These are phyloP conservation scores for Meganola albula DNA, from an alignment of 2,888 invertebrate genomes.

Conservation along the genomic window DNA sequence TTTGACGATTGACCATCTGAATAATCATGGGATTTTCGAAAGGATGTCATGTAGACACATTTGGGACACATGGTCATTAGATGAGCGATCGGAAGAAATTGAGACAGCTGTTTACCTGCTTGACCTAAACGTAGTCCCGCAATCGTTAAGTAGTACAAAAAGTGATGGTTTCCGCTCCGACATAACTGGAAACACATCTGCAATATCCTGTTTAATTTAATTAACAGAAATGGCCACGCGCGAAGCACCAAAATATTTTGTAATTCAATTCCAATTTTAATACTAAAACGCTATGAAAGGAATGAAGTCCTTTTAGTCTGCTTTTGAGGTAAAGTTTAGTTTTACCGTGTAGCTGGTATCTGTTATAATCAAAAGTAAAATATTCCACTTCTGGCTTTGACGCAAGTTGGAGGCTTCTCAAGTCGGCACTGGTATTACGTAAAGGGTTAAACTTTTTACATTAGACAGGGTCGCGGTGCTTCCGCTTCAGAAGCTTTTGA, in stretches of 20 bases:
- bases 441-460: constrained; percentile 74
- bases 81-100: constrained; percentile 31
- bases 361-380: constrained; percentile 66
- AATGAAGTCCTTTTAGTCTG: too few relatives aligned
- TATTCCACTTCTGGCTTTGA: constrained; percentile 67
- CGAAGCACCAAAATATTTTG: too few relatives aligned
- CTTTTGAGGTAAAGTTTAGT: constrained; percentile 40
- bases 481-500: constrained; percentile 60
- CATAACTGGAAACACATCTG: constrained; percentile 56
- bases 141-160: constrained; percentile 54
- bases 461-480: constrained; percentile 59
- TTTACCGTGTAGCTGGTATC: constrained; percentile 37
- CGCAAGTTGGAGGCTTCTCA: constrained; percentile 67
- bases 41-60: constrained; percentile 50
- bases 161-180: constrained; percentile 54
- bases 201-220: constrained; percentile 53
- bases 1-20: constrained; percentile 53
- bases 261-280: too few relatives aligned
- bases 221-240: too few relatives aligned
- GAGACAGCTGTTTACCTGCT: constrained; percentile 59
- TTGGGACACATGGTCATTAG: constrained; percentile 39
- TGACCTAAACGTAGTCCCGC: constrained; percentile 54
- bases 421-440: constrained; percentile 58
- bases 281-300: too few relatives aligned
- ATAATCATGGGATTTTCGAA: constrained; percentile 35